phyloP scores from a whole-genome alignment of 2,888 invertebrate genomes.

The Sinelater perroti region DNA sequence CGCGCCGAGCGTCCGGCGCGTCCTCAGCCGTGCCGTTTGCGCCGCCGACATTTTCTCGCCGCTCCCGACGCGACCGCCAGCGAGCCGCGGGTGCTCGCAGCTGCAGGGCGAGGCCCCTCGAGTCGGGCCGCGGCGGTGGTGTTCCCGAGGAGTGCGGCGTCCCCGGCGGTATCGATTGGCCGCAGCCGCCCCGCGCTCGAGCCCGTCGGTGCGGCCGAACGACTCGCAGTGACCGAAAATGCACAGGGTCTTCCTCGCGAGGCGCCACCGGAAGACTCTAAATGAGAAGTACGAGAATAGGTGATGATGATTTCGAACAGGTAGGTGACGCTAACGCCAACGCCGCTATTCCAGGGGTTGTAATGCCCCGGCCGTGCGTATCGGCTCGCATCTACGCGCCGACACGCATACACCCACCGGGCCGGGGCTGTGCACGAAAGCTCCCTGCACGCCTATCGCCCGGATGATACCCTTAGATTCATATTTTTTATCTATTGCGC shows the following conservation, averaged over 20 bases:
- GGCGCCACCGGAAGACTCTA: constrained; percentile 52
- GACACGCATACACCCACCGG: constrained; percentile 23
- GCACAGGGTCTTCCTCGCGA: constrained; percentile 52
- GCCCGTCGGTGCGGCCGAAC: constrained; percentile 43
- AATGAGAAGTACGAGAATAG: constrained; percentile 55
- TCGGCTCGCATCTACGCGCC: constrained; percentile 18
- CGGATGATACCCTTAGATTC: too few relatives aligned
- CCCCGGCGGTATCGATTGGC: too few relatives aligned
- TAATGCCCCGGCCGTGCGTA: constrained; percentile 20
- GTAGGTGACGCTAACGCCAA: constrained; percentile 47
- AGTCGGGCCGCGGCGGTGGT: too few relatives aligned
- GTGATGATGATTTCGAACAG: constrained; percentile 57
- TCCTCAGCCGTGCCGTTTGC: constrained; percentile 39
- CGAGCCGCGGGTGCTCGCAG: too few relatives aligned
- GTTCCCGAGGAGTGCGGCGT: constrained; percentile 38
- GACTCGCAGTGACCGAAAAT: constrained; percentile 51
- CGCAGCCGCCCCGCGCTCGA: constrained; percentile 45
- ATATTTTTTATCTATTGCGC: too few relatives aligned
- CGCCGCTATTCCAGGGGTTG: constrained; percentile 18
- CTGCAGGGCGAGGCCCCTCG: too few relatives aligned
- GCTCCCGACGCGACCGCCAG: too few relatives aligned
- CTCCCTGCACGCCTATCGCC: too few relatives aligned
- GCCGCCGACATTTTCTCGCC: constrained; percentile 39
- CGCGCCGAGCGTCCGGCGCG: constrained; percentile 47
- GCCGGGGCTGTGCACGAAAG: constrained; percentile 21